Conservation (phyloP, 2,113 vertebrate species). For the Uropsilus gracilis region DNA sequence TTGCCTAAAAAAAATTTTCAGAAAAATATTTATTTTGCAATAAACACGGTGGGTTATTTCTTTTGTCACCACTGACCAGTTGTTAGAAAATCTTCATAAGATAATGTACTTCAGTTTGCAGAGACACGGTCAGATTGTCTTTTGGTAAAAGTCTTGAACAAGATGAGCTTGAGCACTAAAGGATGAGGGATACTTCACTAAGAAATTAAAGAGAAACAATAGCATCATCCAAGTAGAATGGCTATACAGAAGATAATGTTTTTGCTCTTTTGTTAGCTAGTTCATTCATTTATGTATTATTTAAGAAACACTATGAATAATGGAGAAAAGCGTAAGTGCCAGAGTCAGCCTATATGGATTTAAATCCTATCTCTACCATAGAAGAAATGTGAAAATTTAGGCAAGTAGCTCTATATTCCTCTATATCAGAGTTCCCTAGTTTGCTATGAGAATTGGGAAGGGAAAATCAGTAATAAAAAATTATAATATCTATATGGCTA, state of each 20-base stretch:
- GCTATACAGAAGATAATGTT: not conserved
- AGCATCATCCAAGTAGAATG: not conserved
- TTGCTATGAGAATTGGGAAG: no score
- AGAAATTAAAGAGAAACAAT: not conserved
- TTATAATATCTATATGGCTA: no score
- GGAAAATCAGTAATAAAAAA: not conserved
- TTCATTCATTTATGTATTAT: not conserved
- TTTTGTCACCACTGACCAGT: not conserved
- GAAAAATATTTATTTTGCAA: slow-evolving; percentile 1
- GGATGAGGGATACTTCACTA: not conserved
- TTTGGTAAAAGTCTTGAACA: not conserved
- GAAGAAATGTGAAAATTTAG: not conserved
- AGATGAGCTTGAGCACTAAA: not conserved
- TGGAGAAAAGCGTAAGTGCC: no score
- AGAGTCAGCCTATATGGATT: not conserved
- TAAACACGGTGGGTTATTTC: not conserved
- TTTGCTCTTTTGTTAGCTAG: not conserved
- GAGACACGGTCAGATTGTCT: not conserved
- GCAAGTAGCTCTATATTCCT: no score
- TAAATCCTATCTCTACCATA: not conserved
- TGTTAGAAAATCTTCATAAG: not conserved
- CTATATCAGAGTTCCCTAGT: no score
- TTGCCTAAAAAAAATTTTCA: not conserved
- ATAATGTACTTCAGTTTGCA: not conserved
- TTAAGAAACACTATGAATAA: not conserved